phyloP scores from a whole-genome alignment of 2,888 invertebrate species.

The Heliconius sara region DNA sequence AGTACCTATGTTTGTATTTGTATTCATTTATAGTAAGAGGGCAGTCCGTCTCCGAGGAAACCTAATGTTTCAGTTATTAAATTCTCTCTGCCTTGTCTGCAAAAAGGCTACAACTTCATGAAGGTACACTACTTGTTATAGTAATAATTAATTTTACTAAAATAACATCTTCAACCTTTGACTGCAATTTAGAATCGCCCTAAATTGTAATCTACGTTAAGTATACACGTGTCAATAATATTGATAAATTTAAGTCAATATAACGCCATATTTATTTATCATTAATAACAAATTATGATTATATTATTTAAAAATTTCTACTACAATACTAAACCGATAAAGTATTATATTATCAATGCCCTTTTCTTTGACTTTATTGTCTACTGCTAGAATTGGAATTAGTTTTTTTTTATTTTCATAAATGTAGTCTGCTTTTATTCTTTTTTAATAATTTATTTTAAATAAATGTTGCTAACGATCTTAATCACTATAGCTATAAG shows the following conservation, averaged over 20 bases:
- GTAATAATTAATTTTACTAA: too few species aligned
- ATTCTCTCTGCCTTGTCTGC: background rate
- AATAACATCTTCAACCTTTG: too few species aligned
- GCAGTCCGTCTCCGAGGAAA: background rate
- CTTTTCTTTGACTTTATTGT: too few species aligned
- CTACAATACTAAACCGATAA: background rate
- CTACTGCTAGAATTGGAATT: too few species aligned
- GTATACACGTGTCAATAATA: conserved; percentile 4
- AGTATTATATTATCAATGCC: too few species aligned
- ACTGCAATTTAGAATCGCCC: too few species aligned
- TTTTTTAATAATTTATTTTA: too few species aligned
- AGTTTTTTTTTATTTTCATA: too few species aligned
- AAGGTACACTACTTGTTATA: background rate
- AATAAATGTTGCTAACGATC: too few species aligned
- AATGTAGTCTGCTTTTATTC: too few species aligned
- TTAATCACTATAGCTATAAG: too few species aligned
- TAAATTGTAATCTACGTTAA: too few species aligned
- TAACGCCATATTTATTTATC: background rate
- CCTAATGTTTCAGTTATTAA: background rate
- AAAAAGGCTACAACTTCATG: background rate
- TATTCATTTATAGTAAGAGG: background rate
- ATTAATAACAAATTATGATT: conserved; percentile 1
- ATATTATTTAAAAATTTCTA: background rate
- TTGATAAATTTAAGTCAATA: background rate
- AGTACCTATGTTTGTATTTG: background rate